Evolutionary conservation across 2,888 invertebrate genomes (phyloP).

Genomic region (Teleiodes luculella): DNA sequence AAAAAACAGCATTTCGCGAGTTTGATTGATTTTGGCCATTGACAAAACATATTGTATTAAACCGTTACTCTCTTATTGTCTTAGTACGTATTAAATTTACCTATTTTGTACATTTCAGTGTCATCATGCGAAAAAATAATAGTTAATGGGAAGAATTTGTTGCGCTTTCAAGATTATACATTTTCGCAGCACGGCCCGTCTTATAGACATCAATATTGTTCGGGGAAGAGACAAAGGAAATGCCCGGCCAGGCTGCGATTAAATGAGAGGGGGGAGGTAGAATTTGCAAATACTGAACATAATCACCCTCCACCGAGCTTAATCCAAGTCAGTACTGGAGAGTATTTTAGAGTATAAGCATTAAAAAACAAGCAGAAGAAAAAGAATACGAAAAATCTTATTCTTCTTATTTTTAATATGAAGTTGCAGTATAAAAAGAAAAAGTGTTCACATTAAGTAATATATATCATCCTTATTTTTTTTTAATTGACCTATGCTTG

Average conservation of each 20-base stretch:
- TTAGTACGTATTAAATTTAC: too few species aligned
- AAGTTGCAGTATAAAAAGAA: too few species aligned
- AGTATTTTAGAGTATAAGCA: neutral
- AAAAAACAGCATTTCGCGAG: too few species aligned
- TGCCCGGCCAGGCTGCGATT: neutral
- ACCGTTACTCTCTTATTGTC: too few species aligned
- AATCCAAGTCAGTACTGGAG: slow-evolving; percentile 7
- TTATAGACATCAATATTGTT: neutral
- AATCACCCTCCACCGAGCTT: slow-evolving; percentile 24
- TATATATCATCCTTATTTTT: too few species aligned
- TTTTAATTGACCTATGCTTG: too few species aligned
- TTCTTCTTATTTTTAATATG: too few species aligned
- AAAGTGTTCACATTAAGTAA: too few species aligned
- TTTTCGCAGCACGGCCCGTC: slow-evolving; percentile 28
- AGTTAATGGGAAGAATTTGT: slow-evolving; percentile 4
- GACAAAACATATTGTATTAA: too few species aligned
- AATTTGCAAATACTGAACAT: slow-evolving; percentile 15
- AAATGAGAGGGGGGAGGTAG: neutral
- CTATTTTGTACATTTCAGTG: neutral
- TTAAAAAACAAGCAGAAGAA: too few species aligned
- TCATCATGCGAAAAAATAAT: neutral
- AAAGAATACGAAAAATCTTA: too few species aligned
- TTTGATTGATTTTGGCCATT: too few species aligned
- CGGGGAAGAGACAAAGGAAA: neutral
- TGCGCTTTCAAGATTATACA: slow-evolving; percentile 32